Conservation (phyloP, 2,797 vertebrate species). For the Coilia nasus region DNA sequence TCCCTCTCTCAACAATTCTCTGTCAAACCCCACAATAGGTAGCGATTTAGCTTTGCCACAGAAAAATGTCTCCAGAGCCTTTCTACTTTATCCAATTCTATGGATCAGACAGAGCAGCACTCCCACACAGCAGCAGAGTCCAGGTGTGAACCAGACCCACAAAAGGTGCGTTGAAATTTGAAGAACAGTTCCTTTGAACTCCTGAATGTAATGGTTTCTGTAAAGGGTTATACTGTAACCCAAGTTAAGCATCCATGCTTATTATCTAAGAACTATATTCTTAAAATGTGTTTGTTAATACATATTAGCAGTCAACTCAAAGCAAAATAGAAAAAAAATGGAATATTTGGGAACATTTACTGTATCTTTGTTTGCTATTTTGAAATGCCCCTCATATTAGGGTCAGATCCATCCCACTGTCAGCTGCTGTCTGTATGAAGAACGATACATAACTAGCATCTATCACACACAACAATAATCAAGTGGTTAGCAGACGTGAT, state of each 20-base stretch:
- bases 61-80: background rate
- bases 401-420: background rate
- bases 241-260: background rate
- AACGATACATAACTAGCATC: background rate
- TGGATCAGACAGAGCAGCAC: background rate
- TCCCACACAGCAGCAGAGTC: background rate
- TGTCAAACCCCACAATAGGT: background rate
- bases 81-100: background rate
- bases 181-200: background rate
- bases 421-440: background rate
- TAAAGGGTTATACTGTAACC: too few relatives aligned
- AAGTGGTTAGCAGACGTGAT: background rate
- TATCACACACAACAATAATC: background rate
- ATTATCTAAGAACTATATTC: background rate
- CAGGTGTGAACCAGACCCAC: background rate
- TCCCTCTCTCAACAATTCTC: background rate
- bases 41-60: background rate
- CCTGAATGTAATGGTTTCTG: too few relatives aligned
- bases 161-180: background rate
- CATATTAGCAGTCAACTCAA: constrained; percentile 1
- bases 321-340: background rate
- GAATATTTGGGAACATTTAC: background rate
- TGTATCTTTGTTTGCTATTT: background rate
- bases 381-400: background rate
- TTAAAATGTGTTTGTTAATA: background rate